Conservation (phyloP, 2,888 invertebrate genomes). For the Portevinia maculata region DNA sequence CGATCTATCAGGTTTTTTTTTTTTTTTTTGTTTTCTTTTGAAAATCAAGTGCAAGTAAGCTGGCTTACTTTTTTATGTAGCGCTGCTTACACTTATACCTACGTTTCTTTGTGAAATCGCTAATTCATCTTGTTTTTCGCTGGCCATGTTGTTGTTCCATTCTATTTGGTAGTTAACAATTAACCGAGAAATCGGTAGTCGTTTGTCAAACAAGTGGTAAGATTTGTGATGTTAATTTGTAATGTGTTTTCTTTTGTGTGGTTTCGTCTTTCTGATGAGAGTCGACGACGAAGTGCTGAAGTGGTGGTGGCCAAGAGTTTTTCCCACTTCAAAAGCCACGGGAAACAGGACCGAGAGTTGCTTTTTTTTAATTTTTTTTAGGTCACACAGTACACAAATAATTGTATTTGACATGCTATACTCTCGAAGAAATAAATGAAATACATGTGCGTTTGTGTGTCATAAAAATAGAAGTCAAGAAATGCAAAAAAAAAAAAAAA, state of each 20-base stretch:
- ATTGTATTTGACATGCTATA: constrained; percentile 14
- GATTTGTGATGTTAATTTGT: constrained; percentile 18
- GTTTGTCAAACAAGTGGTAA: constrained; percentile 35
- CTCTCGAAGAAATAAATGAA: constrained; percentile 21
- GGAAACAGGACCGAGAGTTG: constrained; percentile 10
- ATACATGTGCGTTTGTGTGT: constrained; percentile 26
- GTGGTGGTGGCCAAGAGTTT: not conserved
- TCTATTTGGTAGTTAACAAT: constrained; percentile 27
- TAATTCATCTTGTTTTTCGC: constrained; percentile 23
- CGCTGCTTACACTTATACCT: constrained; percentile 14
- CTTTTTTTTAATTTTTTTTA: constrained; percentile 8
- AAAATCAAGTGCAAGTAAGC: constrained; percentile 44
- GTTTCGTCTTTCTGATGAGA: constrained; percentile 3
- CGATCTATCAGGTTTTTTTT: constrained; percentile 32
- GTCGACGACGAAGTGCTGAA: not conserved
- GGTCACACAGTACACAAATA: constrained; percentile 5
- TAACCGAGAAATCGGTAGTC: constrained; percentile 24
- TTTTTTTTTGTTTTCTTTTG: no score
- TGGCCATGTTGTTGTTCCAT: constrained; percentile 6
- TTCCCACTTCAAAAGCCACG: not conserved
- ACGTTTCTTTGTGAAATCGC: constrained; percentile 30
- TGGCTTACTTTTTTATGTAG: constrained; percentile 6
- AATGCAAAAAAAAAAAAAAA: no score
- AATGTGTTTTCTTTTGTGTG: not conserved
- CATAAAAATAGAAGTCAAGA: constrained; percentile 54